Evolutionary conservation across 2,113 vertebrate genomes (phyloP).

Genomic region (Oreochromis spilurus): DNA sequence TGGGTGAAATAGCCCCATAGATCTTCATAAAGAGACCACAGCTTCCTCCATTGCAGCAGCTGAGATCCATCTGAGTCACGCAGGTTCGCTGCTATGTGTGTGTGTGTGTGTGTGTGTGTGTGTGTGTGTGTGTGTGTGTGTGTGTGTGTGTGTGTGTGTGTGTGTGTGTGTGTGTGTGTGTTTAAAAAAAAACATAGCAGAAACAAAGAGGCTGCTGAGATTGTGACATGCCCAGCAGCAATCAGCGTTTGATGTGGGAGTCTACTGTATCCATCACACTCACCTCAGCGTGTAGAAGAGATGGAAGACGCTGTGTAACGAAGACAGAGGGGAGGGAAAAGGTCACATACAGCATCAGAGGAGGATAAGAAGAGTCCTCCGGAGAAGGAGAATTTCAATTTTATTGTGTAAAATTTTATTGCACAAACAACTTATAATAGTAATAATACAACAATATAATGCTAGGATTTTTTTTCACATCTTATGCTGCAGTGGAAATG

Average conservation of each 20-base stretch:
- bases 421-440: not conserved
- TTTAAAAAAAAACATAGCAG: not conserved
- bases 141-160: not conserved
- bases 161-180: not conserved
- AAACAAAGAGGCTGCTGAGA: not conserved
- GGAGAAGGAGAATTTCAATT: not conserved
- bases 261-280: not conserved
- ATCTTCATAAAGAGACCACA: constrained; percentile 39
- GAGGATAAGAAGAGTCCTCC: not conserved
- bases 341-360: not conserved
- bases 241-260: not conserved
- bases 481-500: not conserved
- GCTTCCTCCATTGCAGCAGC: constrained; percentile 1
- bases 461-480: not conserved
- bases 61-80: constrained; percentile 30
- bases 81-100: not conserved
- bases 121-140: not conserved
- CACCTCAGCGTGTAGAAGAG: not conserved
- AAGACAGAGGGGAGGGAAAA: not conserved
- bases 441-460: not conserved
- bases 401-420: not conserved
- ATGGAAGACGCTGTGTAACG: not conserved
- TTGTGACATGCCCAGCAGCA: not conserved
- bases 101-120: not conserved
- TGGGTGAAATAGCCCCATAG: constrained; percentile 30